Evolutionary conservation across 2,888 invertebrate genomes (phyloP), one percentile per base, ranked within the genome.

Genomic region (Hypomecis atomaria): DNA sequence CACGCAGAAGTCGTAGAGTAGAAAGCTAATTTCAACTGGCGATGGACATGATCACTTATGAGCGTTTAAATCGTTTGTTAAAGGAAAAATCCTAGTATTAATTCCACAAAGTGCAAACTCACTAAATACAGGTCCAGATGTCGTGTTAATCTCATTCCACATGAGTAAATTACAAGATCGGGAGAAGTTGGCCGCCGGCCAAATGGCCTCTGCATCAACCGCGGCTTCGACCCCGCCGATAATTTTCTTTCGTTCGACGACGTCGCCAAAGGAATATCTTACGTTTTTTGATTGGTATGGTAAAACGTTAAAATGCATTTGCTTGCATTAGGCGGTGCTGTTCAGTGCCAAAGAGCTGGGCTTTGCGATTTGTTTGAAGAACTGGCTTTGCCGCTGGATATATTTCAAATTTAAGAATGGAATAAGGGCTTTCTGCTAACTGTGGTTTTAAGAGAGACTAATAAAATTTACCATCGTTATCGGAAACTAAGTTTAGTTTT

Each of bases 121-220:
- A 78, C 81, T 86, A 84, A 87, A 86, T 84, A 85, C 83, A 78
- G 60, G 80, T 78, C 84, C 85, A 85, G 85, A 87, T 87, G 85
- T 82, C 83, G 81, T 85, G 84, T 85, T 88, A 86, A 88, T 88
- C 86, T 84, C 83, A 81, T 87, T 86, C 82, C 83, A 79, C 85
- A 80, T 78, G 86, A 83, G 87, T 85, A 82, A 86, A 85, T 87
- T 87, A 88, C 88, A 87, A 87, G 86, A 88, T 86, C 84, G 83
- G 76, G 78, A 76, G 77, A 77, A 76, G 67, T 76, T 90, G 90
- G 91, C 85, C 67, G 60, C 43, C 54, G 56, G 85, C 90, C 90
- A 90, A 89, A 89, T 87, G 83, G 85, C 78, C 76, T 79, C 82
- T 78, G 84, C 86, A 84, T 86, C 86, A 82, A 80, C 82, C 81